Evolutionary conservation across 2,888 invertebrate genomes (phyloP).

Genomic region (Gisinianus flammeolus): DNA sequence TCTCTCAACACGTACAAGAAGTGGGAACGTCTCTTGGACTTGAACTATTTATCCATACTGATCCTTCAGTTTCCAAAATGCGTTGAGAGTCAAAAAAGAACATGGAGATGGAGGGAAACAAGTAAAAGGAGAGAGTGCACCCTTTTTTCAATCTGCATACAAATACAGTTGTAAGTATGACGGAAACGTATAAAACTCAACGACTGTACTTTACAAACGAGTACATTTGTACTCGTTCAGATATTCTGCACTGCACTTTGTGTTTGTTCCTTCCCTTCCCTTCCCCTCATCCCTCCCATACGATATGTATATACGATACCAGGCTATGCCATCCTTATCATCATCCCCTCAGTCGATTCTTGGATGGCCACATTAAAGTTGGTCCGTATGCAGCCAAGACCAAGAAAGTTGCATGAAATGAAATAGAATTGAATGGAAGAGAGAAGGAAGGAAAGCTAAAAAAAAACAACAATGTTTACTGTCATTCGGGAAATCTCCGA

Average conservation of each 20-base stretch:
- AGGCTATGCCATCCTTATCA: background rate
- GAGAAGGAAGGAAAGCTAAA: background rate
- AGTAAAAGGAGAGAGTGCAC: too few species aligned
- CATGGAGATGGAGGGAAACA: too few species aligned
- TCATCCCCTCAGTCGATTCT: background rate
- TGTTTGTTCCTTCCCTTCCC: background rate
- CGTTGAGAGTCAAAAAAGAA: too few species aligned
- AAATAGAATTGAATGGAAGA: too few species aligned
- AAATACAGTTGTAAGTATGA: constrained; percentile 11
- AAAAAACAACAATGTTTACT: background rate
- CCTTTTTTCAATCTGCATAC: constrained; percentile 16
- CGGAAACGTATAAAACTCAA: constrained; percentile 20
- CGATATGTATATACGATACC: background rate
- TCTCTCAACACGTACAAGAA: too few species aligned
- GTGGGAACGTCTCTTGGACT: too few species aligned
- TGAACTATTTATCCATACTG: too few species aligned
- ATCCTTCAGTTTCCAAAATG: too few species aligned
- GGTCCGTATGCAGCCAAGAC: too few species aligned
- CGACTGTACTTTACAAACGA: background rate
- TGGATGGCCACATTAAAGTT: background rate
- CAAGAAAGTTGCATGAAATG: too few species aligned
- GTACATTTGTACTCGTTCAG: background rate
- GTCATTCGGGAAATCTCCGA: background rate
- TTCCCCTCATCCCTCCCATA: background rate
- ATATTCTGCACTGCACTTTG: too few species aligned